Evolutionary conservation across 1,140 invertebrate genomes (phyloP).

Genomic region (Drosophila hydei): DNA sequence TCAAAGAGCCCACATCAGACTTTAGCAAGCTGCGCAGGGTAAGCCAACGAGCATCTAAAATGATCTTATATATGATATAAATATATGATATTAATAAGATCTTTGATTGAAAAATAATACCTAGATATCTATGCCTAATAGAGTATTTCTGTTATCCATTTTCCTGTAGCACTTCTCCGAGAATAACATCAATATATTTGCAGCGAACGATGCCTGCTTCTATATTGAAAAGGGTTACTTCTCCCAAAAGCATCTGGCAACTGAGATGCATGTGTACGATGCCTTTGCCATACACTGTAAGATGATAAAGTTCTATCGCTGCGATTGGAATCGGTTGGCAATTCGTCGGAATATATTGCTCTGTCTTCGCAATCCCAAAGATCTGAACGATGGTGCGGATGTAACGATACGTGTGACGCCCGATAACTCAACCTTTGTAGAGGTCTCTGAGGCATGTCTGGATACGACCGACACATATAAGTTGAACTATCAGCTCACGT

Average conservation of each 20-base stretch:
- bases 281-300: constrained; percentile 62
- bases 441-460: constrained; percentile 62
- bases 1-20: constrained; percentile 61
- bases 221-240: constrained; percentile 80
- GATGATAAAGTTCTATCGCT: constrained; percentile 55
- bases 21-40: constrained; percentile 66
- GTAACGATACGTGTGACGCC: constrained; percentile 64
- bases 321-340: constrained; percentile 75
- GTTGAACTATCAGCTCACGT: constrained; percentile 54
- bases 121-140: not conserved
- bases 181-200: constrained; percentile 72
- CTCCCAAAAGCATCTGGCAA: constrained; percentile 65
- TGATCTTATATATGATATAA: no score
- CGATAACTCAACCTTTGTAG: constrained; percentile 65
- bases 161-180: constrained; percentile 56
- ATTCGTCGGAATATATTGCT: constrained; percentile 59
- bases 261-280: constrained; percentile 69
- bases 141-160: not conserved
- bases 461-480: constrained; percentile 48
- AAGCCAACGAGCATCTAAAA: no score
- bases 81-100: not conserved
- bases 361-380: constrained; percentile 47
- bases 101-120: no score
- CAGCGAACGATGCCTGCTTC: constrained; percentile 65
- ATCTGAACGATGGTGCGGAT: constrained; percentile 15